A percentile compares a stretch with the other conserved stretches of the same genome.
phyloP scores from a whole-genome alignment of 2,113 vertebrate species.

The Axis porcinus region DNA sequence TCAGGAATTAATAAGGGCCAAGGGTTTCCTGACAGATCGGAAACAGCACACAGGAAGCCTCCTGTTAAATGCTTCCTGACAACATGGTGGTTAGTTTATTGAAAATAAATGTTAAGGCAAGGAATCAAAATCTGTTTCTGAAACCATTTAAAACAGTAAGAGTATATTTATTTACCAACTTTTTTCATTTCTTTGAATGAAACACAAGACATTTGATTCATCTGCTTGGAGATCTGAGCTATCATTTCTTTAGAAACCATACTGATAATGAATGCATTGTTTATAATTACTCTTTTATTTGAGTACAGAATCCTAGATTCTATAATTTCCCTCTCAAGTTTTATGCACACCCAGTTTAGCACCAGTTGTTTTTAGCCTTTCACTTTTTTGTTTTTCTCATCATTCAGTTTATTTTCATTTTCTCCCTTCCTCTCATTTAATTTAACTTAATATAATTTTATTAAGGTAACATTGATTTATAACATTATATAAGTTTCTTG shows the following conservation, averaged over 20 bases:
- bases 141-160: neutral
- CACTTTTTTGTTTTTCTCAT: neutral
- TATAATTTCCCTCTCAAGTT: neutral
- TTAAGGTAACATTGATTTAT: neutral
- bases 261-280: neutral
- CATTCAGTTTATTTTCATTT: neutral
- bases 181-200: neutral
- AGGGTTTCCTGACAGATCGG: too few relatives aligned
- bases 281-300: neutral
- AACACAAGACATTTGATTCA: neutral
- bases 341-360: neutral
- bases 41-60: too few relatives aligned
- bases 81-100: neutral
- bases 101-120: neutral
- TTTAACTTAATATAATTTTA: neutral
- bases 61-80: too few relatives aligned
- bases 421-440: neutral
- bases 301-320: neutral
- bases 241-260: neutral
- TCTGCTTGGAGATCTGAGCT: neutral
- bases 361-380: neutral
- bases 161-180: neutral
- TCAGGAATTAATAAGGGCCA: too few relatives aligned
- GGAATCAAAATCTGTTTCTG: neutral
- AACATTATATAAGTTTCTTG: neutral